Conservation (phyloP, 1,140 invertebrate species). For the Papilio aristodemus region DNA sequence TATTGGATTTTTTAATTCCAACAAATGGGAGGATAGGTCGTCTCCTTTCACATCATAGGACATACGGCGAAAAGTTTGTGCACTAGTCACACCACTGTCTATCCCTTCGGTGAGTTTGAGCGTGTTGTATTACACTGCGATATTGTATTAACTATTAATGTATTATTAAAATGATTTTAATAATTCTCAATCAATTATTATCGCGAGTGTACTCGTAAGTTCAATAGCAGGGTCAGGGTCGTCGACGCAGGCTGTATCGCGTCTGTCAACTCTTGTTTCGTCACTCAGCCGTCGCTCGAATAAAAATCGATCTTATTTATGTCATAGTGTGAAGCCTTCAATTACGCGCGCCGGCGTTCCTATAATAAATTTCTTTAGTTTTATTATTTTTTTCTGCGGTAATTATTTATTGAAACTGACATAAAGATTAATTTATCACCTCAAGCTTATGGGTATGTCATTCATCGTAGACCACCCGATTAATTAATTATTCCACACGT, state of each 20-base stretch:
- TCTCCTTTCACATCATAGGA: no score
- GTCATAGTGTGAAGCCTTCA: conserved; percentile 8
- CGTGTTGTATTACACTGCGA: no score
- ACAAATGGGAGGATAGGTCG: no score
- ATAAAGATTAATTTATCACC: conserved; percentile 6
- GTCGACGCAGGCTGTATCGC: not conserved
- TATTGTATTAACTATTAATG: no score
- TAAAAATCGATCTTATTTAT: conserved; percentile 2
- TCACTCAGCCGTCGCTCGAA: not conserved
- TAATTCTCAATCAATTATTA: not conserved
- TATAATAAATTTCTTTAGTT: not conserved
- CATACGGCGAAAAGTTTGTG: no score
- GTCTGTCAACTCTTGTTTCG: conserved; percentile 4
- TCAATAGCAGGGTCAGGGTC: conserved; percentile 11
- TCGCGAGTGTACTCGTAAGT: conserved; percentile 7
- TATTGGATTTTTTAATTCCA: no score
- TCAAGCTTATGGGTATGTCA: not conserved
- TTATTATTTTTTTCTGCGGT: not conserved
- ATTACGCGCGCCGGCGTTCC: not conserved
- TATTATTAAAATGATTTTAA: no score
- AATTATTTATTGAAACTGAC: conserved; percentile 12
- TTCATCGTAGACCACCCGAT: not conserved
- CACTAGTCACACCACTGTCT: no score
- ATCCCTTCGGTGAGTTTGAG: no score
- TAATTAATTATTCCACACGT: not conserved